A percentile compares a stretch with the other conserved stretches of the same genome.
These are phyloP conservation scores for Campaea margaritaria DNA, from an alignment of 2,888 invertebrate genomes.

Conservation along the genomic window DNA sequence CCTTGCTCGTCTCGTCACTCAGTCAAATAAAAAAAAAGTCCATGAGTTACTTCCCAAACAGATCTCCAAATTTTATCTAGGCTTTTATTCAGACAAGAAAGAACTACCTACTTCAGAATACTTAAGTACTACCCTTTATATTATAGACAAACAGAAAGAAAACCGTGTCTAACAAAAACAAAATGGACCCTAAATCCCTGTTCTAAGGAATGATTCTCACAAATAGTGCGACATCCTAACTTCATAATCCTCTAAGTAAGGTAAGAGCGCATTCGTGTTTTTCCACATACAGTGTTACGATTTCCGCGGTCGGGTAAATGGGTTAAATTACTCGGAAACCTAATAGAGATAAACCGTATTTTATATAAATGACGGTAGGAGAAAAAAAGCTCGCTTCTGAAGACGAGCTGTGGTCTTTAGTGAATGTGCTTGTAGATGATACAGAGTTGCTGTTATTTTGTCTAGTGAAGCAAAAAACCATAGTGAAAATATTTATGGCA, in stretches of 20 bases:
- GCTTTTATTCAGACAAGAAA: no score
- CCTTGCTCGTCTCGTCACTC: no score
- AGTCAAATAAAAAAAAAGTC: no score
- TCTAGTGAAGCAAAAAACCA: no score
- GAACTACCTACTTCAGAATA: no score
- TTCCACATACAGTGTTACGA: constrained; percentile 25
- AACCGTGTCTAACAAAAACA: constrained; percentile 21
- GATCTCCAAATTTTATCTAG: no score
- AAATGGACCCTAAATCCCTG: constrained; percentile 9
- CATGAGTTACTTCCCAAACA: no score
- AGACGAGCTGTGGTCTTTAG: constrained; percentile 7
- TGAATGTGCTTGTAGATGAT: not conserved
- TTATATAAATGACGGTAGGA: constrained; percentile 28
- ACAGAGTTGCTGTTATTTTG: no score
- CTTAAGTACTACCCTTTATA: not conserved
- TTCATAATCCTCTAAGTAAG: constrained; percentile 29
- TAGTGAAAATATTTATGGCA: no score
- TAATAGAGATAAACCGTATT: constrained; percentile 51
- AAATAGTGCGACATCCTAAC: constrained; percentile 30
- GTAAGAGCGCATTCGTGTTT: constrained; percentile 33
- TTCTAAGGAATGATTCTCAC: constrained; percentile 8
- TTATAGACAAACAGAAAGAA: not conserved
- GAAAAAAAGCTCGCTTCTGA: constrained; percentile 26
- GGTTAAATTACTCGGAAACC: constrained; percentile 55
- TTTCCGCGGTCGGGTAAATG: constrained; percentile 38